A percentile compares a stretch with the other conserved stretches of the same genome.
Evolutionary conservation across 2,113 vertebrate species (phyloP).

Genomic region (Tachycineta bicolor): DNA sequence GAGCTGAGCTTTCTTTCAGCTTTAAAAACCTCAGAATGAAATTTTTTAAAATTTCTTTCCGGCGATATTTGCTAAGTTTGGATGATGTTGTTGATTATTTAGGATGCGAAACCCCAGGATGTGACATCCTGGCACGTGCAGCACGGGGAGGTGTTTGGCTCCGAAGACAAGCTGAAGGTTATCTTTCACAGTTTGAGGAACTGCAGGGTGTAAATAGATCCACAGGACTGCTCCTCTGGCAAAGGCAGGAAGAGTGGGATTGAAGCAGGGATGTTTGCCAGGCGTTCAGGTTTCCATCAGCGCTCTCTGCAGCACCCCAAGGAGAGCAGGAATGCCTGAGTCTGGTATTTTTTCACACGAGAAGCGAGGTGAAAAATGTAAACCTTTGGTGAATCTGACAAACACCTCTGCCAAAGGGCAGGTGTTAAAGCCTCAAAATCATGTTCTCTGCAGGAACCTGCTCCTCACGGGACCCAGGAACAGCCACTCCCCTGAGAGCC

Average conservation of each 20-base stretch:
- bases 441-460: background rate
- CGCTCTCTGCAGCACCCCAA: background rate
- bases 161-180: background rate
- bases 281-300: background rate
- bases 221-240: background rate
- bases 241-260: background rate
- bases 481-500: background rate
- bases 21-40: background rate
- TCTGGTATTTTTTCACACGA: accelerated
- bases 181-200: background rate
- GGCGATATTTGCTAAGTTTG: background rate
- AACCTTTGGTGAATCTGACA: background rate
- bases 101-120: background rate
- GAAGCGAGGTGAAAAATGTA: background rate
- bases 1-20: background rate
- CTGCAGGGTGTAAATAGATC: background rate
- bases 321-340: background rate
- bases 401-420: background rate
- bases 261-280: background rate
- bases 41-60: background rate
- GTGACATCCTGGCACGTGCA: background rate
- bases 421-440: background rate
- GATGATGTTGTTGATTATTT: background rate
- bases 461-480: background rate
- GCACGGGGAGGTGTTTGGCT: background rate